Conservation (phyloP, 2,113 vertebrate species). For the Planiliza haematocheilus region DNA sequence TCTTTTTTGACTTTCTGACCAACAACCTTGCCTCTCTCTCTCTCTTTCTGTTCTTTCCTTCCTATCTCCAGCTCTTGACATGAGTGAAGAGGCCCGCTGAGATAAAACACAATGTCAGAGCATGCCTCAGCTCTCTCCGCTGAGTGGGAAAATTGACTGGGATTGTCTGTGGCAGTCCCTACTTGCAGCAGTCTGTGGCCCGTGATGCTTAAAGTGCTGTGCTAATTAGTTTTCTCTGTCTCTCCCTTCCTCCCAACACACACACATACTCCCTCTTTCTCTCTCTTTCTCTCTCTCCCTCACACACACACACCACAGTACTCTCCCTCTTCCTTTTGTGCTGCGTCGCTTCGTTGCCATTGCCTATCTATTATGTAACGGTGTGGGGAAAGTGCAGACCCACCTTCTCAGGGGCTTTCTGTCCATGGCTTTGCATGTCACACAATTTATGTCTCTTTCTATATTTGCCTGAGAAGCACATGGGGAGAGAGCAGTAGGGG, state of each 20-base stretch:
- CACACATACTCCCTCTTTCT: not conserved
- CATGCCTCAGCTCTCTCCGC: slow-evolving; percentile 72
- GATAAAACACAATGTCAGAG: slow-evolving; percentile 77
- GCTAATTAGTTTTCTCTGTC: slow-evolving; percentile 78
- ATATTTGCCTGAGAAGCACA: slow-evolving; percentile 46
- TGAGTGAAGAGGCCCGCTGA: slow-evolving; percentile 67
- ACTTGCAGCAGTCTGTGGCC: slow-evolving; percentile 73
- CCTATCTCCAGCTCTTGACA: slow-evolving; percentile 52
- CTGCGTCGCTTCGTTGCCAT: slow-evolving; percentile 42
- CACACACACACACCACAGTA: slow-evolving; percentile 20
- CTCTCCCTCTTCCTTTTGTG: slow-evolving; percentile 41
- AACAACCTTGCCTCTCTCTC: slow-evolving; percentile 28
- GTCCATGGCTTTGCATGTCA: slow-evolving; percentile 46
- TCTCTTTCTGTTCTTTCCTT: slow-evolving; percentile 8
- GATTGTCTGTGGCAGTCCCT: slow-evolving; percentile 79
- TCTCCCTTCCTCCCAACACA: slow-evolving; percentile 44
- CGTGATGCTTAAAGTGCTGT: slow-evolving; percentile 79
- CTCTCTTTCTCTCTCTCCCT: not conserved
- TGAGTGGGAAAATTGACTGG: slow-evolving; percentile 80
- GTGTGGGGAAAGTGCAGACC: slow-evolving; percentile 32
- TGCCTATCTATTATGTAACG: slow-evolving; percentile 63
- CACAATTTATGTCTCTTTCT: slow-evolving; percentile 48
- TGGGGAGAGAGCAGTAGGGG: slow-evolving; percentile 19
- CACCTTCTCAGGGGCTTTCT: slow-evolving; percentile 51
- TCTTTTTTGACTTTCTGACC: slow-evolving; percentile 29